Base-by-base conservation (phyloP, 2,888 invertebrate genomes). In the Pelosia muscerda region DNA sequence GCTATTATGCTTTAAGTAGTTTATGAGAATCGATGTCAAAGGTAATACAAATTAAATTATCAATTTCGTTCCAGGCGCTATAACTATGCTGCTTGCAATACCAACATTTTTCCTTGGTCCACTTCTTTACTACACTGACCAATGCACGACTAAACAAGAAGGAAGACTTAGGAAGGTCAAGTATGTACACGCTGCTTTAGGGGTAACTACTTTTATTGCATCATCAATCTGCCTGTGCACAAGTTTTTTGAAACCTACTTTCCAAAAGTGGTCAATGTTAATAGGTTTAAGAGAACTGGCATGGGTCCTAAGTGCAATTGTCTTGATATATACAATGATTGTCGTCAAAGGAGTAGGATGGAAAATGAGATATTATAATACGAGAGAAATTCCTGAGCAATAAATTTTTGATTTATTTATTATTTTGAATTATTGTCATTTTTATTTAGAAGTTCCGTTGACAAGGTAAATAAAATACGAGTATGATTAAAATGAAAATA, bases 191-290 rank as follows among this genome's bases (percentile, higher is more conserved):
- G 19, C 15, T 31, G 54, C 31, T 2, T 23, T 54, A 19, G 63
- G 63, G 31, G 28, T 54, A 34, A 13, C 31, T 34, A 34, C 54
- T 31, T 63, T 54, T 10, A 54, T 34, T 15, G 0, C 72, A 10
- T 79, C 87, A 0, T 82, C 88, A 0, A n/a, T 79, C 0, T 89
- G 88, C 75, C 89, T 90, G 69, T 65, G 81, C 8, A 61, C 75
- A 5, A 89, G 87, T 13, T 62, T 90, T 10, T 62, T 74, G 5
- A 63, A 63, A 19, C 54, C 31, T 19, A 23, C 63, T 13, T 63
- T 63, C 23, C 63, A 63, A 15, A 63, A 31, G 34, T 63, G 63
- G 63, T 23, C 53, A 23, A 8, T 3, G 4, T 2, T 63, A 23
- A n/a, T 63, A 19, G 15, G 34, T 9, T 1, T 63, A 54, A 63